phyloP scores from a whole-genome alignment of 2,113 vertebrate species.

The Prinia subflava region DNA sequence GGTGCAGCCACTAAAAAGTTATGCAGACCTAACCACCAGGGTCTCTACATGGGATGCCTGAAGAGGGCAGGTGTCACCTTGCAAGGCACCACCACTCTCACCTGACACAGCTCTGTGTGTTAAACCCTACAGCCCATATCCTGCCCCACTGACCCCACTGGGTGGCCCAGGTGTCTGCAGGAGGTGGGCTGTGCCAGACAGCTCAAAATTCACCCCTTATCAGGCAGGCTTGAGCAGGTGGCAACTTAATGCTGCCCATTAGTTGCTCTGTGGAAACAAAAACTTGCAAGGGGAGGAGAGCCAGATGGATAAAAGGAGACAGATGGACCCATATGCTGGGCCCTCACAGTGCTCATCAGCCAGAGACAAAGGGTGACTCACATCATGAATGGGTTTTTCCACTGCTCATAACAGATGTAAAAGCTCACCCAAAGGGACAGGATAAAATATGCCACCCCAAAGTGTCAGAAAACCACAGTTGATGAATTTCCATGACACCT shows the following conservation, averaged over 20 bases:
- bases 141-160: neutral
- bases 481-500: neutral
- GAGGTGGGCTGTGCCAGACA: neutral
- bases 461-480: neutral
- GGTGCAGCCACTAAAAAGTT: neutral
- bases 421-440: neutral
- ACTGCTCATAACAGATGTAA: neutral
- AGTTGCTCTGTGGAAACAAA: conserved; percentile 29
- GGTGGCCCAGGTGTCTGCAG: neutral
- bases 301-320: conserved; percentile 49
- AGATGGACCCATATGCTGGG: neutral
- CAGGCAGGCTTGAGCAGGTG: conserved; percentile 11
- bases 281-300: neutral
- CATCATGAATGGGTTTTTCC: conserved; percentile 1
- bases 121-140: rapidly evolving
- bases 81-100: rapidly evolving
- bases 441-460: neutral
- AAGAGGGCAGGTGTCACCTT: neutral
- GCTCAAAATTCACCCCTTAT: neutral
- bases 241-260: conserved; percentile 24
- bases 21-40: neutral
- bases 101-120: neutral
- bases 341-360: neutral
- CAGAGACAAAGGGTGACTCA: conserved; percentile 30
- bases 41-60: neutral